Evolutionary conservation across 1,140 invertebrate species (phyloP).

Genomic region (Pogonognathellus flavescens): DNA sequence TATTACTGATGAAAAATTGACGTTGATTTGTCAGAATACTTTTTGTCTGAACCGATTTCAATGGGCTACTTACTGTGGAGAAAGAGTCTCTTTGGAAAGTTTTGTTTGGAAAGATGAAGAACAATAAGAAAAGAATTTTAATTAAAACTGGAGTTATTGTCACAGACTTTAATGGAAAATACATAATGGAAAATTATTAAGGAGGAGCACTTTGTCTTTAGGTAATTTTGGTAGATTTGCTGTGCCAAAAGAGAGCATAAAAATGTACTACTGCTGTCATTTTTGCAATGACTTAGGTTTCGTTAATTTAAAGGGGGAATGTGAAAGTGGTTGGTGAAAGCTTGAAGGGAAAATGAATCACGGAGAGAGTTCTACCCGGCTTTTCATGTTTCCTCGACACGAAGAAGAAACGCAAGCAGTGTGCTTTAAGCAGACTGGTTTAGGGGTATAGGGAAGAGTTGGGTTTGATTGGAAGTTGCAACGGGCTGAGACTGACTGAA

Average conservation of each 20-base stretch:
- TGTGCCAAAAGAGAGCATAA: neutral
- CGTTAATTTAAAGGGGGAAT: slow-evolving; percentile 4
- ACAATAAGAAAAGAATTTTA: slow-evolving; percentile 37
- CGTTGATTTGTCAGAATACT: slow-evolving; percentile 16
- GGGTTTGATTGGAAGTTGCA: neutral
- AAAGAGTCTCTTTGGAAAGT: slow-evolving; percentile 2
- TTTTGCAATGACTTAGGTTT: neutral
- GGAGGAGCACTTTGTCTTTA: neutral
- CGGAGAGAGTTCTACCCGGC: slow-evolving; percentile 17
- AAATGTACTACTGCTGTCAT: neutral
- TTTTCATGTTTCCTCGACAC: slow-evolving; percentile 33
- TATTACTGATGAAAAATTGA: slow-evolving; percentile 21
- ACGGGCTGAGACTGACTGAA: too few relatives aligned
- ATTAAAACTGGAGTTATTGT: slow-evolving; percentile 22
- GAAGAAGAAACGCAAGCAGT: neutral
- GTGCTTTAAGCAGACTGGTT: neutral
- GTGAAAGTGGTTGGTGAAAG: slow-evolving; percentile 37
- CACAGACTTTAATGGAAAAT: slow-evolving; percentile 20
- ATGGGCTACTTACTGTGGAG: neutral
- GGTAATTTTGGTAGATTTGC: neutral
- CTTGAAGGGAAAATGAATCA: slow-evolving; percentile 29
- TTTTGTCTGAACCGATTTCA: neutral
- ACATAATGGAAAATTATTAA: slow-evolving; percentile 3
- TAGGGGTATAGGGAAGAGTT: neutral
- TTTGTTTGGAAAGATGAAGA: neutral